Percentiles rank a stretch among this genome's conserved stretches.
Conservation (phyloP, 2,888 invertebrate species). For the Schizaphis graminum region DNA sequence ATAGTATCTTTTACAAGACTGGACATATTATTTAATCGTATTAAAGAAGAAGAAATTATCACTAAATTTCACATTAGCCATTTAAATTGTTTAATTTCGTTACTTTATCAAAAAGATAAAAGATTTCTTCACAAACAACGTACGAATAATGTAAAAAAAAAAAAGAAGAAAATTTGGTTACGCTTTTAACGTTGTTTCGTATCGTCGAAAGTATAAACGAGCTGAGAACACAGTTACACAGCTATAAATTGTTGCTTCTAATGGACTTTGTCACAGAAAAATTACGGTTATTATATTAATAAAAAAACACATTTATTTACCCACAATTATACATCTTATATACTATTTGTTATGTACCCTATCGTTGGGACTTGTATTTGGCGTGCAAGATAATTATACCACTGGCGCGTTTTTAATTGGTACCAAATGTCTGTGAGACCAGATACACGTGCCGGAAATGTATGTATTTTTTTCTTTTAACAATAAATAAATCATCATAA, state of each 20-base stretch:
- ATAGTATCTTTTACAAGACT: too few species aligned
- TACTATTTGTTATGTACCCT: background rate
- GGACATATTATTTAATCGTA: too few species aligned
- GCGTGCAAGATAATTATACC: background rate
- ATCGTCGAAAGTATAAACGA: background rate
- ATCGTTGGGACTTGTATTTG: background rate
- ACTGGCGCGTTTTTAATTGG: constrained; percentile 8
- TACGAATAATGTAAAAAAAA: background rate
- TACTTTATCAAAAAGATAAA: background rate
- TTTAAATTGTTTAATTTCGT: background rate
- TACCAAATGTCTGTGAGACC: constrained; percentile 22
- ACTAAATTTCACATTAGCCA: background rate
- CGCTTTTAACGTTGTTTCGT: background rate
- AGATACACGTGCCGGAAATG: background rate
- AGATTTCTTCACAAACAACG: background rate
- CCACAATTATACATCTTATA: background rate
- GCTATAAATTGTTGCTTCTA: background rate
- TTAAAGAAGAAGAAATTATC: background rate
- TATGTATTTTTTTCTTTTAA: background rate
- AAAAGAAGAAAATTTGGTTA: too few species aligned
- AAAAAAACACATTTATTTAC: background rate
- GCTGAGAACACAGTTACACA: background rate
- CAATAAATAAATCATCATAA: constrained; percentile 5
- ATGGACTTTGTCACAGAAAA: background rate
- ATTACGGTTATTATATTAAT: background rate